Conservation (phyloP, 2,888 invertebrate genomes). For the Dorcus hopei region DNA sequence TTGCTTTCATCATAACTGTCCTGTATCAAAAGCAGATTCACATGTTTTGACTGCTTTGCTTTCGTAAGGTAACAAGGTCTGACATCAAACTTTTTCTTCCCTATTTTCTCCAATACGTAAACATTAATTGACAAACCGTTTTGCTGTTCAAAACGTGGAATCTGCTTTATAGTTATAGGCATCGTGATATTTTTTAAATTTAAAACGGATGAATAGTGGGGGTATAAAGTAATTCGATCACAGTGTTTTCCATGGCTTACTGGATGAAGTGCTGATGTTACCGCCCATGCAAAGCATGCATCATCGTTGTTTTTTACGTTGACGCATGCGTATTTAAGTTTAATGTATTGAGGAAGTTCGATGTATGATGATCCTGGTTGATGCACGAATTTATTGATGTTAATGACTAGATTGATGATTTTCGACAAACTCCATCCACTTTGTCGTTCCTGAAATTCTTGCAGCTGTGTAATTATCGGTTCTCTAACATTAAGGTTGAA, state of each 20-base stretch:
- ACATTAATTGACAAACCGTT: slow-evolving; percentile 16
- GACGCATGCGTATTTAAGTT: slow-evolving; percentile 10
- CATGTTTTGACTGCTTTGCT: not conserved
- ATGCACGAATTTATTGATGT: slow-evolving; percentile 29
- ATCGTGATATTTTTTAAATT: slow-evolving; percentile 29
- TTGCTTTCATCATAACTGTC: not conserved
- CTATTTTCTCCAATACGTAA: slow-evolving; percentile 9
- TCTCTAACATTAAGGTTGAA: slow-evolving; percentile 19
- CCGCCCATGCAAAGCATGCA: slow-evolving; percentile 17
- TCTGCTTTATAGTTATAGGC: slow-evolving; percentile 23
- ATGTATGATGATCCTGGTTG: slow-evolving; percentile 28
- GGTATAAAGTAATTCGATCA: slow-evolving; percentile 25
- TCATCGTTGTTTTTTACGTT: slow-evolving; percentile 16
- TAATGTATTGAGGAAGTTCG: slow-evolving; percentile 10
- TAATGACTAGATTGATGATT: too few species aligned
- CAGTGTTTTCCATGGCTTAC: not conserved
- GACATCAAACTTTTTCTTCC: not conserved
- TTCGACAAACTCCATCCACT: slow-evolving; percentile 26
- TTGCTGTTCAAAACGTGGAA: slow-evolving; percentile 15
- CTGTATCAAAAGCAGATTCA: slow-evolving; percentile 5
- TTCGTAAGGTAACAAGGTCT: slow-evolving; percentile 13
- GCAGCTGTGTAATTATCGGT: slow-evolving; percentile 22
- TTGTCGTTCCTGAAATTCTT: slow-evolving; percentile 30
- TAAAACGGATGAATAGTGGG: slow-evolving; percentile 25
- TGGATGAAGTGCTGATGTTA: slow-evolving; percentile 9